Percentiles rank a stretch among this genome's conserved stretches.
Conservation (phyloP, 2,888 invertebrate genomes). For the Fissipunctia ypsillon region DNA sequence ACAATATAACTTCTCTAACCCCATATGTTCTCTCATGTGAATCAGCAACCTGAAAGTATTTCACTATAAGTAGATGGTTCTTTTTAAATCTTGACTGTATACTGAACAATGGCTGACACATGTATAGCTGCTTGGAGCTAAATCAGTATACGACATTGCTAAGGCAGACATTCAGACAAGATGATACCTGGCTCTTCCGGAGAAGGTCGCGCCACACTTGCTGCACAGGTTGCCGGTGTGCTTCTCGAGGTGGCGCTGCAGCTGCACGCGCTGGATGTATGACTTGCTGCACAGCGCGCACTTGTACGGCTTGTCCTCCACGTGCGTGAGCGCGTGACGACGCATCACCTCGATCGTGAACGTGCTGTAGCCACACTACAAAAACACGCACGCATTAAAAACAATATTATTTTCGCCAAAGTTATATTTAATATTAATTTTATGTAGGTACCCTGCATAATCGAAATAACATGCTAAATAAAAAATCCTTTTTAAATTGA, state of each 20-base stretch:
- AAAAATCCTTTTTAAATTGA: neutral
- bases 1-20: slow-evolving; percentile 74
- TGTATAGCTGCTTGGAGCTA: neutral
- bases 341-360: slow-evolving; percentile 96
- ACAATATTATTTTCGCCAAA: neutral
- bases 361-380: slow-evolving; percentile 94
- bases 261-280: slow-evolving; percentile 96
- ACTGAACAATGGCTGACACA: neutral
- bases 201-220: slow-evolving; percentile 73
- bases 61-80: neutral
- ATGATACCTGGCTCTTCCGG: slow-evolving; percentile 73
- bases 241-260: slow-evolving; percentile 94
- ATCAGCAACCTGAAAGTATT: slow-evolving; percentile 72
- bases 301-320: slow-evolving; percentile 84
- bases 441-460: neutral
- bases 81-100: neutral
- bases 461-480: neutral
- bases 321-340: slow-evolving; percentile 93
- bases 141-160: neutral
- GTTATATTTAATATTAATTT: neutral
- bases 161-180: neutral
- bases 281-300: slow-evolving; percentile 93
- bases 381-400: slow-evolving; percentile 11
- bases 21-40: slow-evolving; percentile 78
- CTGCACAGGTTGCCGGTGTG: slow-evolving; percentile 93